phyloP scores from a whole-genome alignment of 2,797 vertebrate genomes.

The Chromis chromis region DNA sequence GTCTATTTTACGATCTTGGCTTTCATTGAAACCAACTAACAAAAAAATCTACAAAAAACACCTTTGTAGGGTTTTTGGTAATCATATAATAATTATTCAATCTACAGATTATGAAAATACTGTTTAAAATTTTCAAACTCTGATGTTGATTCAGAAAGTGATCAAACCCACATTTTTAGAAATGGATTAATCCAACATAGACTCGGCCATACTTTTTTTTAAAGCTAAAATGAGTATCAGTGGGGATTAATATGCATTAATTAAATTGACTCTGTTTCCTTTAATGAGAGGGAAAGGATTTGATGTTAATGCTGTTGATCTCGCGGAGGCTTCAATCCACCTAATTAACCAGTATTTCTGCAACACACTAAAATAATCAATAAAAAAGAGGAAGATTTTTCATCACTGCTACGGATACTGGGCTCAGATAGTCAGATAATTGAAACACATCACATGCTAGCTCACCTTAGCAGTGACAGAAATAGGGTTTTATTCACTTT shows the following conservation, averaged over 20 bases:
- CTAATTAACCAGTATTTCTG: conserved; percentile 93
- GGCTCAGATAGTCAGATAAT: conserved; percentile 78
- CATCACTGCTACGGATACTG: conserved; percentile 77
- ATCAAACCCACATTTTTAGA: conserved; percentile 71
- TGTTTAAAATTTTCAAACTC: conserved; percentile 43
- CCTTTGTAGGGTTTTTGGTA: conserved; percentile 17
- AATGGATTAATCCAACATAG: conserved; percentile 71
- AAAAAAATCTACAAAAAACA: neutral
- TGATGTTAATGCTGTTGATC: conserved; percentile 95
- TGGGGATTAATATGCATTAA: conserved; percentile 97
- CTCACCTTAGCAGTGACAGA: conserved; percentile 45
- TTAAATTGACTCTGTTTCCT: conserved; percentile 96
- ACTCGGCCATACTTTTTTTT: conserved; percentile 68
- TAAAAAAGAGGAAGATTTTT: conserved; percentile 83
- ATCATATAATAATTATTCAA: conserved; percentile 55
- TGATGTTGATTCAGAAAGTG: conserved; percentile 45
- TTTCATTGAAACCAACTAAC: neutral
- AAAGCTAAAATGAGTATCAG: conserved; percentile 94
- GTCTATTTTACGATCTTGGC: neutral
- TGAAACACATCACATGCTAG: conserved; percentile 57
- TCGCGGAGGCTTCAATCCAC: conserved; percentile 89
- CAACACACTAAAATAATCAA: conserved; percentile 91
- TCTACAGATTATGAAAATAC: conserved; percentile 51
- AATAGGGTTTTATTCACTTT: conserved; percentile 36
- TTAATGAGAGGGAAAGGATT: conserved; percentile 97